A percentile compares a stretch with the other conserved stretches of the same genome.
These are phyloP conservation scores for Zeugodacus cucurbitae DNA, from an alignment of 1,140 invertebrate species.

Conservation along the genomic window DNA sequence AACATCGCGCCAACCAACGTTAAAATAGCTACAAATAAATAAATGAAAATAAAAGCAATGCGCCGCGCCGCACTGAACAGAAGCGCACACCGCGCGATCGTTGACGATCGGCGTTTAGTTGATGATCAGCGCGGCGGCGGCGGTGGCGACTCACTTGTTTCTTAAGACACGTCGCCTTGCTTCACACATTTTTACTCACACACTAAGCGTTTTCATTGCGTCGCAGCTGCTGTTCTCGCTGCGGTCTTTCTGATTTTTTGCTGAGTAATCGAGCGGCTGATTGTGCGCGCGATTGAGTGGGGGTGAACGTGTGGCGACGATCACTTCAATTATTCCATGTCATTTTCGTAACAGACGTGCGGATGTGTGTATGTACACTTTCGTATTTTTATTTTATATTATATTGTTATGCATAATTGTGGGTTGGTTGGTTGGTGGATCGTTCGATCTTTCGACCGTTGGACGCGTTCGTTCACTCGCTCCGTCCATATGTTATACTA, in stretches of 20 bases:
- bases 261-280: background rate
- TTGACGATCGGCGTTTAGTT: background rate
- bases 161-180: background rate
- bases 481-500: background rate
- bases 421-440: background rate
- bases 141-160: slow-evolving; percentile 27
- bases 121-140: background rate
- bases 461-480: background rate
- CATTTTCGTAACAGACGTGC: background rate
- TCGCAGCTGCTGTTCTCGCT: background rate
- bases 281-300: background rate
- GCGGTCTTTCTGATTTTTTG: background rate
- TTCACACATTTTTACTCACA: background rate
- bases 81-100: background rate
- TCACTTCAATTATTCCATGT: background rate
- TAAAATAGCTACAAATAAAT: background rate
- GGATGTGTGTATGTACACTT: background rate
- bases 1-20: background rate
- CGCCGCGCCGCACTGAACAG: background rate
- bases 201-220: background rate
- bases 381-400: background rate
- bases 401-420: background rate
- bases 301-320: background rate
- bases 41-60: background rate
- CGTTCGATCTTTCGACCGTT: background rate